phyloP scores from a whole-genome alignment of 2,113 vertebrate species.

The Excalfactoria chinensis region DNA sequence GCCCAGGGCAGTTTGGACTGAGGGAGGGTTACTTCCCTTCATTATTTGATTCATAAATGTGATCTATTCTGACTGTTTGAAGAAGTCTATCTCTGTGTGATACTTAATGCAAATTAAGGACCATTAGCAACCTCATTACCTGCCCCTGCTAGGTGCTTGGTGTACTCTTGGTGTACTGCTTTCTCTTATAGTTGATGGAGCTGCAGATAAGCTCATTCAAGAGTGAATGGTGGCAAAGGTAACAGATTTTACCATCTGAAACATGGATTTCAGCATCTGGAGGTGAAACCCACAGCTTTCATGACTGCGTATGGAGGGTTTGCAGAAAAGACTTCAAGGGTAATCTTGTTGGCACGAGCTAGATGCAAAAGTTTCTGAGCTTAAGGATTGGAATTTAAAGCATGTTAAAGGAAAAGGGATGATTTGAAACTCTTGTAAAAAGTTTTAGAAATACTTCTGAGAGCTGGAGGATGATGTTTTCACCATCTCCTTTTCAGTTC shows the following conservation, averaged over 20 bases:
- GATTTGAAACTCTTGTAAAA: neutral
- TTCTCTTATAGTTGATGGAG: neutral
- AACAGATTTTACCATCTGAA: neutral
- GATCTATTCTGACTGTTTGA: neutral
- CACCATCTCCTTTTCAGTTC: neutral
- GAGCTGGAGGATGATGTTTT: neutral
- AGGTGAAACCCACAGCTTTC: neutral
- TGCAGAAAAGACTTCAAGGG: neutral
- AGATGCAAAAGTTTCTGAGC: neutral
- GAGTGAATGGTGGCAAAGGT: neutral
- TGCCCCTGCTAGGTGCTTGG: neutral
- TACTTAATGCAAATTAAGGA: neutral
- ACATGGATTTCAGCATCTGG: neutral
- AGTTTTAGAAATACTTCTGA: neutral
- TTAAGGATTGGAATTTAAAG: neutral
- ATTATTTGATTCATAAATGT: neutral
- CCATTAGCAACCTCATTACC: neutral
- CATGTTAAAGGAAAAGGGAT: neutral
- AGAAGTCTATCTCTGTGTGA: neutral
- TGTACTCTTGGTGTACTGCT: neutral
- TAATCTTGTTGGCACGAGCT: neutral
- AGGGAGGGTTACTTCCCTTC: neutral
- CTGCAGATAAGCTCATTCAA: neutral
- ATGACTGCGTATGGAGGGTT: neutral
- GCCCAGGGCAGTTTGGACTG: neutral